A percentile compares a stretch with the other conserved stretches of the same genome.
Evolutionary conservation across 2,888 invertebrate genomes (phyloP).

Genomic region (Rotaria magnacalcarata): DNA sequence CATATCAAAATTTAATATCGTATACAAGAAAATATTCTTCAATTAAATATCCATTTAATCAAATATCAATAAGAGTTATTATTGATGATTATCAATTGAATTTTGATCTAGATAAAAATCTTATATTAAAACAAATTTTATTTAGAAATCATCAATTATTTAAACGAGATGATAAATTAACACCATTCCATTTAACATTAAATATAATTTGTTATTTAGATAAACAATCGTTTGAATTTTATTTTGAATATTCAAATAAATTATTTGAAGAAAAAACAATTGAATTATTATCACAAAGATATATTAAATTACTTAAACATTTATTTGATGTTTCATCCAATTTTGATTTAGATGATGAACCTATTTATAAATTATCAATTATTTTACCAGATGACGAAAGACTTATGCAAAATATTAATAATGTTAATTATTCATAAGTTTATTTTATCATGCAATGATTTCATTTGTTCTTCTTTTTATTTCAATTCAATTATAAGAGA

Average conservation of each 20-base stretch:
- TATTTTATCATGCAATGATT: too few species aligned
- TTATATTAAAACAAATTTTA: neutral
- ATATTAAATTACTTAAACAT: neutral
- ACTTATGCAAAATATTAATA: neutral
- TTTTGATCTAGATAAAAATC: neutral
- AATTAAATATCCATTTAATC: neutral
- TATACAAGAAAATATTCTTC: neutral
- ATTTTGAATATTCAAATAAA: neutral
- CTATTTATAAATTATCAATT: neutral
- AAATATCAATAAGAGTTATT: neutral
- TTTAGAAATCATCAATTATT: neutral
- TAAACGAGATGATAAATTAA: neutral
- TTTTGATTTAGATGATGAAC: constrained; percentile 1
- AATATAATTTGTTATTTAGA: neutral
- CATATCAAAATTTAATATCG: neutral
- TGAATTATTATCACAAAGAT: neutral
- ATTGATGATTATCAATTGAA: neutral
- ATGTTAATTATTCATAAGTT: too few species aligned
- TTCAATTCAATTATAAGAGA: too few species aligned
- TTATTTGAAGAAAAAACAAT: neutral
- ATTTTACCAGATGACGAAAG: neutral
- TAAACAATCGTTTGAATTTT: neutral
- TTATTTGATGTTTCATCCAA: neutral
- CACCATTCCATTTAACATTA: neutral
- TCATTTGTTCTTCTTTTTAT: too few species aligned